Conservation (phyloP, 2,113 vertebrate species). For the Astur gentilis region DNA sequence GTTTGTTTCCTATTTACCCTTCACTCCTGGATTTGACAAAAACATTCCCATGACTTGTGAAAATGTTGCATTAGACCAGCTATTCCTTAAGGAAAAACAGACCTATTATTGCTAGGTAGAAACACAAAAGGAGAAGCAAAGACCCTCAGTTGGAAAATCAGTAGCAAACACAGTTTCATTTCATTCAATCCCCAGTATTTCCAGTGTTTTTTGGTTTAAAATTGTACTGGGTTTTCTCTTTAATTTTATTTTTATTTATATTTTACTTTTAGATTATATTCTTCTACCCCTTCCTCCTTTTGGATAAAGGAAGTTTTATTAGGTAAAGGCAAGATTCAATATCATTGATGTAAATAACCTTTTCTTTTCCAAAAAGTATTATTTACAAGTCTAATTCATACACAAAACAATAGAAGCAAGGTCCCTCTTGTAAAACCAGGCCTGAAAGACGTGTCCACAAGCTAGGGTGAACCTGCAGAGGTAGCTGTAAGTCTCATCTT, state of each 20-base stretch:
- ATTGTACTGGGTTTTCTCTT: too few relatives aligned
- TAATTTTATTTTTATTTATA: too few relatives aligned
- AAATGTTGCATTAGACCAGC: neutral
- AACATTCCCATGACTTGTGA: neutral
- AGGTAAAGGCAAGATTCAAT: neutral
- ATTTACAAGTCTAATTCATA: neutral
- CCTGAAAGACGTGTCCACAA: neutral
- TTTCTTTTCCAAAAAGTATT: fast-evolving
- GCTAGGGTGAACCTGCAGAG: neutral
- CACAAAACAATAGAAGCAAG: neutral
- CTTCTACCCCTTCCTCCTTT: fast-evolving
- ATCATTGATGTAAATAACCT: neutral
- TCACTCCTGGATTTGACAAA: neutral
- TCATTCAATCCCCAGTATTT: neutral
- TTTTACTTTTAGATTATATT: too few relatives aligned
- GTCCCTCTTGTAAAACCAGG: neutral
- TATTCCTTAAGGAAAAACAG: neutral
- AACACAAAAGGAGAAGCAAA: neutral
- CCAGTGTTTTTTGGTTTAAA: neutral
- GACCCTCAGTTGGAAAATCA: neutral
- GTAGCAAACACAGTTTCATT: neutral
- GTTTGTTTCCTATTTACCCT: neutral
- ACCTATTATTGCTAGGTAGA: neutral
- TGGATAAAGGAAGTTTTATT: neutral
- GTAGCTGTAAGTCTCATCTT: neutral